Conservation (phyloP, 2,113 vertebrate species). For the Aspiorhynchus laticeps region DNA sequence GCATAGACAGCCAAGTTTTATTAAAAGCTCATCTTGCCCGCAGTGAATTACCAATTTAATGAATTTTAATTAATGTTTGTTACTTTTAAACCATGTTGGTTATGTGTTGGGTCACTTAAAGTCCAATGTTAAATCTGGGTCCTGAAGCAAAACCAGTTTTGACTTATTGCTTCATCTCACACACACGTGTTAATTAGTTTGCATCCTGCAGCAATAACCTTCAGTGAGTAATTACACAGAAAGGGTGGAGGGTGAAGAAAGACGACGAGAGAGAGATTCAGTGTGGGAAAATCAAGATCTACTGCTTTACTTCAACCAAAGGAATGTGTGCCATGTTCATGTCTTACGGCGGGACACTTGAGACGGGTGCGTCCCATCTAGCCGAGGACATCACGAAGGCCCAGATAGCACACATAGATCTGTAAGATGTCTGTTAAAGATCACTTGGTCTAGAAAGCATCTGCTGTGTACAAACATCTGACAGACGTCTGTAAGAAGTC, state of each 20-base stretch:
- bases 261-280: background rate
- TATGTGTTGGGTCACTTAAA: background rate
- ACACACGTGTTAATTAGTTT: background rate
- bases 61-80: background rate
- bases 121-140: background rate
- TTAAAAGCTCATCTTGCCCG: background rate
- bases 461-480: too few species aligned
- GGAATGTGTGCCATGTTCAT: background rate
- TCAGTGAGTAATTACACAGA: background rate
- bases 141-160: constrained; percentile 11
- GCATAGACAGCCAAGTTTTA: background rate
- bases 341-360: background rate
- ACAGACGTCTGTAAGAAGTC: too few species aligned
- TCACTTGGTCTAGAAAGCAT: too few species aligned
- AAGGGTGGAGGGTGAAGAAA: constrained; percentile 32
- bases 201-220: constrained; percentile 10
- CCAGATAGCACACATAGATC: too few species aligned
- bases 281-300: constrained; percentile 1
- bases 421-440: too few species aligned
- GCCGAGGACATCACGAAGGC: background rate
- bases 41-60: background rate
- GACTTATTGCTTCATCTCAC: background rate
- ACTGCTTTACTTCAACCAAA: background rate
- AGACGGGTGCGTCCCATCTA: background rate
- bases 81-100: background rate